These are phyloP conservation scores for Anthophora plumipes DNA, from an alignment of 2,888 invertebrate genomes.

Conservation along the genomic window DNA sequence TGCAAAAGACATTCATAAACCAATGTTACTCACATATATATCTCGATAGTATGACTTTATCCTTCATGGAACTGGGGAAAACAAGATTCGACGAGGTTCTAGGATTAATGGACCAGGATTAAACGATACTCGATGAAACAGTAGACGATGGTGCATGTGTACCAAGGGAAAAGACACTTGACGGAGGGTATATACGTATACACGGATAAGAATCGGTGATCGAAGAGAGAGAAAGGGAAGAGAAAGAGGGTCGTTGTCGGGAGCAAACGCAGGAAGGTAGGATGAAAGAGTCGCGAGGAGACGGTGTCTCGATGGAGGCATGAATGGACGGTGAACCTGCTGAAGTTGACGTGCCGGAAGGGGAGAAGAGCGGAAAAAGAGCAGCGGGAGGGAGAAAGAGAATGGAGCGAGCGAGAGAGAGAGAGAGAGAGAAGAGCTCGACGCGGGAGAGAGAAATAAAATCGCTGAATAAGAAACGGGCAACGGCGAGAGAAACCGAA, in stretches of 20 bases:
- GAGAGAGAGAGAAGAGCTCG: conserved; percentile 31
- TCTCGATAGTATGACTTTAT: no score
- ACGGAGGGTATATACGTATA: background rate
- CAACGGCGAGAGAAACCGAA: conserved; percentile 20
- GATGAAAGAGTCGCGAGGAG: conserved; percentile 48
- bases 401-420: conserved; percentile 24
- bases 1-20: no score
- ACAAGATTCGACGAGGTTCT: background rate
- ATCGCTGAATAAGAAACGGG: conserved; percentile 50
- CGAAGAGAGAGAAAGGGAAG: background rate
- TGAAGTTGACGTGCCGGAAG: conserved; percentile 64
- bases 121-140: background rate
- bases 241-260: conserved; percentile 4
- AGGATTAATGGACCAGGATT: background rate
- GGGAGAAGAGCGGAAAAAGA: conserved; percentile 44
- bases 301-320: conserved; percentile 63
- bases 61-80: no score
- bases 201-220: conserved; percentile 5
- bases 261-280: conserved; percentile 34
- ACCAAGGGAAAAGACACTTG: background rate
- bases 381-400: conserved; percentile 41
- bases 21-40: no score
- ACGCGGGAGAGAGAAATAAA: conserved; percentile 24
- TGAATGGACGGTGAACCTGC: conserved; percentile 80
- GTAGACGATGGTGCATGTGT: no score